Evolutionary conservation across 2,888 invertebrate species (phyloP), one percentile per base, ranked within the genome.

Genomic region (Drosophila nigricruria): DNA sequence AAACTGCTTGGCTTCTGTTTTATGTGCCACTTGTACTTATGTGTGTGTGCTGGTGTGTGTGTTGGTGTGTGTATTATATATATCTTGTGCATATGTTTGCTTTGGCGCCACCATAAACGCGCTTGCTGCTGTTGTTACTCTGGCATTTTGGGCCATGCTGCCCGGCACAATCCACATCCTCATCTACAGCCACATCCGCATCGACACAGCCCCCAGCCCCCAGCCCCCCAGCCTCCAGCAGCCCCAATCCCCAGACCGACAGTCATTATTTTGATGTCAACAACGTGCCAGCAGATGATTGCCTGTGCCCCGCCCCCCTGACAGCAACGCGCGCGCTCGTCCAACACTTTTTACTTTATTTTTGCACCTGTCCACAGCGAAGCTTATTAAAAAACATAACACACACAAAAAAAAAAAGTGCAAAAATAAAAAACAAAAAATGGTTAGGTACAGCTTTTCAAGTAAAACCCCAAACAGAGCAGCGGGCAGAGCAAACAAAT

Each of bases 221-320:
- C 2, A 1, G 1, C 20, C 20, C 20, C 18, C 10, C 50, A 40
- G 23, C n/a, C 40, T 20, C 36, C 42, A 43, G 43, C 43, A 34
- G 52, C 66, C 63, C 34, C 65, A 70, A 61, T 70, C 58, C 69
- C 65, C 78, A 72, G 52, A 57, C 70, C 54, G 58, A 67, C 67
- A 77, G 81, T 81, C 86, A 83, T 83, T 83, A 83, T 83, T 82
- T 83, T 85, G 86, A 85, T 85, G 83, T 85, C 83, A 83, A 83
- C 86, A 85, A 83, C 81, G 86, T 85, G 86, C 83, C 79, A 81
- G 72, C 73, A 70, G 79, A 83, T 83, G 84, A 82, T 84, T 82
- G 77, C 79, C 73, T 67, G 42, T 42, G 64, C 77, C 66, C 32
- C 61, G 18, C 20, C 27, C n/a, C n/a, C n/a, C n/a, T n/a, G n/a